A percentile compares a stretch with the other conserved stretches of the same genome.
Conservation (phyloP, 2,113 vertebrate species). For the Casuarius casuarius region DNA sequence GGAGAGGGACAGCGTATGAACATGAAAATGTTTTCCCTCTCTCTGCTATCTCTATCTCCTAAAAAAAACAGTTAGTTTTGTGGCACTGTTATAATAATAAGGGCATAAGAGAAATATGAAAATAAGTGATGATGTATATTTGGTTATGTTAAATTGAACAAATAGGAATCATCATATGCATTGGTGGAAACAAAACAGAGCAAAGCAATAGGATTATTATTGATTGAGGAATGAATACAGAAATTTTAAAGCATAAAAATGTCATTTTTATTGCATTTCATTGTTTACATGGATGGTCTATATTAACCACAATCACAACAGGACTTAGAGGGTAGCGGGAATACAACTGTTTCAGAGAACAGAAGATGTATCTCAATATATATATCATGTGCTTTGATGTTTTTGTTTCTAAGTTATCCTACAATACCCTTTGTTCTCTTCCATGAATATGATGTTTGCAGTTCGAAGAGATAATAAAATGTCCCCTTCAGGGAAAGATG, state of each 20-base stretch:
- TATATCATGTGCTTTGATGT: neutral
- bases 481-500: neutral
- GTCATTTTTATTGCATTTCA: neutral
- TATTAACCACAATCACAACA: neutral
- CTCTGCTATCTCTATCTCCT: neutral
- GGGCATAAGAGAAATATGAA: neutral
- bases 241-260: neutral
- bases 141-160: neutral
- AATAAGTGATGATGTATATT: neutral
- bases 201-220: neutral
- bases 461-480: neutral
- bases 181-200: neutral
- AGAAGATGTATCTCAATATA: neutral
- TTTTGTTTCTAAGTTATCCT: neutral
- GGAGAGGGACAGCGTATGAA: neutral
- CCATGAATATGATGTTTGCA: neutral
- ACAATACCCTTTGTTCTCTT: neutral
- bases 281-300: neutral
- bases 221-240: neutral
- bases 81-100: neutral
- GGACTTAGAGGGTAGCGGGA: neutral
- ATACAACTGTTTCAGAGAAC: neutral
- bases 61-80: neutral
- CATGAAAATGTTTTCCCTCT: neutral
- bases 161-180: neutral